Base-by-base conservation (phyloP, 2,797 vertebrate genomes). In the Pantherophis vulpinus region DNA sequence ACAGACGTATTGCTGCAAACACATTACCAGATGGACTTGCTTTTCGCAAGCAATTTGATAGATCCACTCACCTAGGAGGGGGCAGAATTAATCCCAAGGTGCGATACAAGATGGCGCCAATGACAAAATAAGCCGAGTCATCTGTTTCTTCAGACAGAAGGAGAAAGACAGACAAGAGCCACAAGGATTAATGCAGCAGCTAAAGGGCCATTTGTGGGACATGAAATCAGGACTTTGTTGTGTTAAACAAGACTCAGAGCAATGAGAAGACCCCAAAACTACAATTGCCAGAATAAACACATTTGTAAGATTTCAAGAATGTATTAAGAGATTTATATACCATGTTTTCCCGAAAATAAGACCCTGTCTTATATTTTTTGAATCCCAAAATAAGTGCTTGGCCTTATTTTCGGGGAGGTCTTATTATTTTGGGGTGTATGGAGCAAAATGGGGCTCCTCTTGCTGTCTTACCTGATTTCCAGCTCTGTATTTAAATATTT, bases 81-180 rank as follows among this genome's bases (percentile, higher is more conserved):
- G 99, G 99, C 96, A 99, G 97, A 97, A 99, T 99, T 95, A 98
- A 96, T 55, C 98, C 98, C 90, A 99, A 97, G 0, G 99, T 99
- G 95, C 99, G 98, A 96, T 99, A 99, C 95, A 99, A 97, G 96
- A 99, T 98, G 86, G 99, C 98, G 95, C 99, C 99, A 3, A 99
- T 99, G 96, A 99, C 99, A 0, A 99, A 99, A 97, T 99, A 99
- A 79, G 99, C 96, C 0, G 99, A 98, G 63, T 99, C 99, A 7
- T 99, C 99, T 0, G 98, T 96, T 95, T 99, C 99, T 98, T 97
- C 70, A 86, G 37, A 83, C 97, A 32, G 94, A 92, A 59, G 70
- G 32, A 29, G 79, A 23, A 89, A 92, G 0, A 95, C 95, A n/a
- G 95, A 29, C 63, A 25, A 91, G 0, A 95, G 94, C 20, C 37